A percentile compares a stretch with the other conserved stretches of the same genome.
These are phyloP conservation scores for Apotomis capreana DNA, from an alignment of 2,888 invertebrate genomes.

Conservation along the genomic window DNA sequence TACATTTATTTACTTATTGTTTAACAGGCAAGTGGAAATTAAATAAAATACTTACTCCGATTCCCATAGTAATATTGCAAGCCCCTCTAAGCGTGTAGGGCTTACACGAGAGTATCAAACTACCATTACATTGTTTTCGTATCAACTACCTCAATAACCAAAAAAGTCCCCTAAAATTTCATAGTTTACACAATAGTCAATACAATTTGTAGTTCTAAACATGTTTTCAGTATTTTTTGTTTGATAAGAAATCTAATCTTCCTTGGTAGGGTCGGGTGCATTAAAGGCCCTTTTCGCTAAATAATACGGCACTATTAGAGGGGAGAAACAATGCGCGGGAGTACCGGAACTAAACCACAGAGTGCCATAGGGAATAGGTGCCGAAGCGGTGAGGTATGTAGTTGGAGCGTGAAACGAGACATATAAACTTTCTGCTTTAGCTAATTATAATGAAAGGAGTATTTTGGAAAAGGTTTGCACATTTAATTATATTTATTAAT, in stretches of 20 bases:
- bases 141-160: constrained; percentile 10
- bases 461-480: no score
- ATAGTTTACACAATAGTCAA: constrained; percentile 49
- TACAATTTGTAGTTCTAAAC: constrained; percentile 56
- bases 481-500: no score
- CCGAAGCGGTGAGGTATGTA: constrained; percentile 60
- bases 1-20: no score
- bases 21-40: no score
- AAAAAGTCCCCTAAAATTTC: constrained; percentile 46
- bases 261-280: constrained; percentile 67
- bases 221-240: constrained; percentile 62
- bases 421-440: no score
- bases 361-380: constrained; percentile 48
- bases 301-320: constrained; percentile 75
- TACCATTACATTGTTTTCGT: constrained; percentile 21
- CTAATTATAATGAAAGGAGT: no score
- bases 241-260: constrained; percentile 81
- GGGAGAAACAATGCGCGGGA: constrained; percentile 69
- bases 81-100: no score
- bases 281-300: constrained; percentile 78
- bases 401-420: neutral
- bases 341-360: constrained; percentile 79
- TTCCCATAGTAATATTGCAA: no score
- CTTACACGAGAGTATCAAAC: constrained; percentile 8
- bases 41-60: no score